Percentiles rank a stretch among this genome's conserved stretches.
Conservation (phyloP, 53 echinoderm and acorn worm genomes). For the Echinometra lucunter region DNA sequence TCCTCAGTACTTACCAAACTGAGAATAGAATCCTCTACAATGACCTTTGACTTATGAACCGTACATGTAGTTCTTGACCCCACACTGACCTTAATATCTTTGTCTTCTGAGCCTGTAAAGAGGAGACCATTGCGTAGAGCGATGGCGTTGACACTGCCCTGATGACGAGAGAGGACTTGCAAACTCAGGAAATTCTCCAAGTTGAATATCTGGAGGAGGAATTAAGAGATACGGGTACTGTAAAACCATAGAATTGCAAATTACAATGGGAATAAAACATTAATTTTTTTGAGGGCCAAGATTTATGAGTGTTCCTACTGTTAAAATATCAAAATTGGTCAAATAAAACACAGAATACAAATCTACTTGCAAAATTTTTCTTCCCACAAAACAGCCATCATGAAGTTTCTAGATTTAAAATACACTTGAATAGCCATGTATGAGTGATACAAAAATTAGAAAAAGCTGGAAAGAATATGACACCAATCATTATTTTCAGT, state of each 20-base stretch:
- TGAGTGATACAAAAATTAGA: not conserved
- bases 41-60: not conserved
- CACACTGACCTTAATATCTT: conserved; percentile 90
- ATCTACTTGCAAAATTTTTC: too few relatives aligned
- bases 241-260: too few relatives aligned
- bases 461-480: not conserved
- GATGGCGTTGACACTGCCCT: conserved; percentile 92
- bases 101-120: conserved; percentile 97
- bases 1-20: too few relatives aligned
- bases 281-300: too few relatives aligned
- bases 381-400: not conserved
- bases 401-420: not conserved
- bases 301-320: too few relatives aligned
- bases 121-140: conserved; percentile 85
- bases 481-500: too few relatives aligned
- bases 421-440: not conserved
- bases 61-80: not conserved
- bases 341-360: not conserved
- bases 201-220: conserved; percentile 83
- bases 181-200: conserved; percentile 96
- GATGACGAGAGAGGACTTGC: conserved; percentile 91
- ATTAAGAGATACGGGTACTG: not conserved
- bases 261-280: too few relatives aligned
- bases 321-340: too few relatives aligned
- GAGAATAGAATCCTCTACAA: not conserved